Evolutionary conservation across 2,797 vertebrate genomes (phyloP).

Genomic region (Rallus crepitans): DNA sequence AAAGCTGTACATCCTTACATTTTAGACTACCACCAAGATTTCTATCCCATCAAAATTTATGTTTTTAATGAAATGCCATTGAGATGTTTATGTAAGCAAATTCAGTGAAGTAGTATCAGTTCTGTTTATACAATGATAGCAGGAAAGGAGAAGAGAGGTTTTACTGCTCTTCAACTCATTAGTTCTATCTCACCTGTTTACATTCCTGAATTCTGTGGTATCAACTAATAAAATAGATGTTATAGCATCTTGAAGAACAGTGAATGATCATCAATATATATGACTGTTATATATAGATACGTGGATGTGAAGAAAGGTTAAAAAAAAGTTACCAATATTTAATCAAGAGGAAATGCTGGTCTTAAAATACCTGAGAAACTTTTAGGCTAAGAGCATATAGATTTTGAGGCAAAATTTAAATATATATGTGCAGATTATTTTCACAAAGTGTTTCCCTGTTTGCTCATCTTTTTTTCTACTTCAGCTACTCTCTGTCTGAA

Average conservation of each 20-base stretch:
- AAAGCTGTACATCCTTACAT: background rate
- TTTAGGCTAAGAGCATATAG: background rate
- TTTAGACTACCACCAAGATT: background rate
- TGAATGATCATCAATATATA: background rate
- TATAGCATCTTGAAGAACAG: background rate
- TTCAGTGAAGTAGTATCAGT: background rate
- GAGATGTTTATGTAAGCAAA: background rate
- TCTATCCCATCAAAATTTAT: background rate
- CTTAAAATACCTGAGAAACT: background rate
- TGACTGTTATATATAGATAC: background rate
- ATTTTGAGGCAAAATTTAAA: background rate
- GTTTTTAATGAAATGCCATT: background rate
- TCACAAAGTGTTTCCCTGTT: background rate
- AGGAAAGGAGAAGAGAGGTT: background rate
- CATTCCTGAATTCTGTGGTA: background rate
- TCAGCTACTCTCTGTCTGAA: background rate
- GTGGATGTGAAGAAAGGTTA: background rate
- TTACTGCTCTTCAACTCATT: background rate
- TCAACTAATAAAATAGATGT: background rate
- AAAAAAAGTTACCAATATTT: background rate
- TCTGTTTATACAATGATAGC: background rate
- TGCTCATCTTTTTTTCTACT: background rate
- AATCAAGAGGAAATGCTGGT: background rate
- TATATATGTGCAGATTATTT: background rate
- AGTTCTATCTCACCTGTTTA: background rate